Conservation (phyloP, 2,888 invertebrate genomes). For the Stenurella melanura region DNA sequence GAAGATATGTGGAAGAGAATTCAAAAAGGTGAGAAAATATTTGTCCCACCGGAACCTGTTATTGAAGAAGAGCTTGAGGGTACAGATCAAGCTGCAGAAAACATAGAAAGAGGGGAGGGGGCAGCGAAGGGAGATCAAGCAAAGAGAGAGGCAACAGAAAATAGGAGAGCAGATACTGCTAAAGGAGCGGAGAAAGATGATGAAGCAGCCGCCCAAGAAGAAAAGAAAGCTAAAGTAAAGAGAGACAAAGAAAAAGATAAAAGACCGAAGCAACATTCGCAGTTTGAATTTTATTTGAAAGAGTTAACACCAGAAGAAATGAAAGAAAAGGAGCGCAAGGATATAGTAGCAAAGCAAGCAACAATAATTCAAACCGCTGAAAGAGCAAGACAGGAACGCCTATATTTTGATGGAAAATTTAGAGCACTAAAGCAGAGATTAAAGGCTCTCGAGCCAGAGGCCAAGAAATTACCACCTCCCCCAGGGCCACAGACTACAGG, state of each 20-base stretch:
- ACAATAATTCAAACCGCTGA: slow-evolving; percentile 74
- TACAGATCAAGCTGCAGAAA: slow-evolving; percentile 35
- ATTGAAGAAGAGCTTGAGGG: slow-evolving; percentile 56
- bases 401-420: slow-evolving; percentile 65
- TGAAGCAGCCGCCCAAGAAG: neutral
- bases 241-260: slow-evolving; percentile 34
- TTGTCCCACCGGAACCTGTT: slow-evolving; percentile 69
- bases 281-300: slow-evolving; percentile 28
- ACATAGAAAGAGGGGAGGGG: slow-evolving; percentile 5
- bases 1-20: slow-evolving; percentile 67
- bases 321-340: slow-evolving; percentile 52
- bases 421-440: slow-evolving; percentile 9
- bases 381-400: slow-evolving; percentile 70
- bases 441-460: slow-evolving; percentile 6
- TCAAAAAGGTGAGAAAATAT: slow-evolving; percentile 66
- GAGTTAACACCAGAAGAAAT: slow-evolving; percentile 53
- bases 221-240: slow-evolving; percentile 18
- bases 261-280: slow-evolving; percentile 19
- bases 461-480: slow-evolving; percentile 31
- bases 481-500: slow-evolving; percentile 48
- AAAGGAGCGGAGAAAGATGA: slow-evolving; percentile 18
- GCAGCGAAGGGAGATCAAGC: neutral
- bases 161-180: slow-evolving; percentile 29
- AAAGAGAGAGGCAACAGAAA: neutral
- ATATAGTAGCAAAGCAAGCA: slow-evolving; percentile 63